Evolutionary conservation across 2,797 vertebrate species (phyloP).

Genomic region (Argyrosomus regius): DNA sequence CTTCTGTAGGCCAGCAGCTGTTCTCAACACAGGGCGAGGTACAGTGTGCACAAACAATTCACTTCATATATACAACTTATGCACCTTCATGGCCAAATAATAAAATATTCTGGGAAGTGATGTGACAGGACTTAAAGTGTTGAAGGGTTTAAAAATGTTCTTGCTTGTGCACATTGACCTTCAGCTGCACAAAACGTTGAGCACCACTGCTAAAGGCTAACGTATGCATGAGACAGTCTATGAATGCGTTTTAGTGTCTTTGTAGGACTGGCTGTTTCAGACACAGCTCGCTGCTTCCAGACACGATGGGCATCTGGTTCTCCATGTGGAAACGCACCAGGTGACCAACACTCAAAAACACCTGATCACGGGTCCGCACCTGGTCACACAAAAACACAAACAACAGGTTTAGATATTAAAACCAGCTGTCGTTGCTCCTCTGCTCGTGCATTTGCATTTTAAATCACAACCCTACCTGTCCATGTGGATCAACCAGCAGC

Average conservation of each 20-base stretch:
- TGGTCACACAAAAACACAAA: conserved; percentile 64
- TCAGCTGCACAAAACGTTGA: conserved; percentile 7
- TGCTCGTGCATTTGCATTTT: background rate
- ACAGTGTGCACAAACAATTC: conserved; percentile 16
- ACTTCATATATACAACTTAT: background rate
- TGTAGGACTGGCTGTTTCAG: conserved; percentile 90
- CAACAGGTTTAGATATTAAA: background rate
- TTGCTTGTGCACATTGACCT: conserved; percentile 6
- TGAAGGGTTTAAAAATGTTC: conserved; percentile 2
- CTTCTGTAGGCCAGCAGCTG: conserved; percentile 43
- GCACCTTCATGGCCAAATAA: background rate
- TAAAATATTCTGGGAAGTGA: background rate
- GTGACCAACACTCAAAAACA: conserved; percentile 91
- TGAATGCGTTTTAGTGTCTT: conserved; percentile 50
- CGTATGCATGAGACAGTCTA: conserved; percentile 2
- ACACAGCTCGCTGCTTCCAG: conserved; percentile 92
- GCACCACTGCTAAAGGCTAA: conserved; percentile 4
- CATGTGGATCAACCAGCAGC: conserved; percentile 93
- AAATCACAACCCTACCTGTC: conserved; percentile 83
- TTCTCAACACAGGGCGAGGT: conserved; percentile 26
- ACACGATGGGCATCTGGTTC: conserved; percentile 92
- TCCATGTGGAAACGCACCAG: conserved; percentile 95
- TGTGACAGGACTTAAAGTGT: background rate
- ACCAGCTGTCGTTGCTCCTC: background rate
- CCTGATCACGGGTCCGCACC: conserved; percentile 93